Base-by-base conservation (phyloP, 2,888 invertebrate genomes). In the Thyatira batis region DNA sequence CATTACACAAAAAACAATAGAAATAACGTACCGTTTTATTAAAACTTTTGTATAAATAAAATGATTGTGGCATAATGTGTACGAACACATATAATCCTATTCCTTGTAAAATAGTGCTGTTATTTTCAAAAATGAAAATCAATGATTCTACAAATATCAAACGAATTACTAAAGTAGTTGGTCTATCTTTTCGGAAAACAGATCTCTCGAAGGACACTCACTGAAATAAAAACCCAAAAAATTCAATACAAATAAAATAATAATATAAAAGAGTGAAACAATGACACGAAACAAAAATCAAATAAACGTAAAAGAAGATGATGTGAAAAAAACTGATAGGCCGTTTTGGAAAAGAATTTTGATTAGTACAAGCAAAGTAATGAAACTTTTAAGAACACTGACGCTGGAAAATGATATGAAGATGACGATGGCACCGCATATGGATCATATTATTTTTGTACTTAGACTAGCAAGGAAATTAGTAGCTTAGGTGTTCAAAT, bases 201-300 rank as follows among this genome's bases (percentile, higher is more conserved):
- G 92, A 92, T 92, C 92, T 92, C 92, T 92, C 92, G 92, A 92
- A 92, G 92, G 90, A 87, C 83, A 88, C 80, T 82, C 80, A 88
- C 87, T 85, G 77, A 86, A 87, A 85, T 72, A 76, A 81, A 46
- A 46, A 83, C 72, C 62, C 63, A 78, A 80, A 77, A n/a, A 69
- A 68, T 72, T 64, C 46, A 76, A 67, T 80, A 71, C 63, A 63
- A 67, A 68, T 57, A 66, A 82, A 80, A 74, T 65, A 68, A 81
- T 72, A 76, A 61, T 57, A 27, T 3, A 25, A 25, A 20, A 48
- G 80, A 78, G 82, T 88, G 87, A 81, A 84, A 80, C 72, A 80
- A 86, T 86, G 85, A 81, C 79, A 76, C 84, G 77, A 82, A 71
- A 81, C 80, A 83, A 75, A 85, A 84, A 85, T 76, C 76, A 87